phyloP scores from a whole-genome alignment of 2,888 invertebrate species.

The Acronicta psi region DNA sequence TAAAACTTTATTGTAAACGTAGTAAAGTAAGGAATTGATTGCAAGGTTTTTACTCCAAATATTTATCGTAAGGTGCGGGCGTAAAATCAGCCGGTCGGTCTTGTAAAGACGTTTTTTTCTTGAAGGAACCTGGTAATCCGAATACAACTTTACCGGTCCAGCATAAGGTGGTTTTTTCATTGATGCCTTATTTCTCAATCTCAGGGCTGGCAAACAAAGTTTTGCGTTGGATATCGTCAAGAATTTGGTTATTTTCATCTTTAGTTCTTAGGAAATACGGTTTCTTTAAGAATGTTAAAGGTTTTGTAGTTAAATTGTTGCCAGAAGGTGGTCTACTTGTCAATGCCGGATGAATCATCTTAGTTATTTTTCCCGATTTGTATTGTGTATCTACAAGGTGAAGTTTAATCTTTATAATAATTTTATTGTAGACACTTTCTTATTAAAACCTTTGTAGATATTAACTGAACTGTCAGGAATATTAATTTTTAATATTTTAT shows the following conservation, averaged over 20 bases:
- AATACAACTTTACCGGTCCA: constrained; percentile 6
- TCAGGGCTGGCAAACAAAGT: not conserved
- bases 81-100: constrained; percentile 81
- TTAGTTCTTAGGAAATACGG: constrained; percentile 18
- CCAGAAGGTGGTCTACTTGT: constrained; percentile 47
- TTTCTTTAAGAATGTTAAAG: not conserved
- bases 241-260: constrained; percentile 12
- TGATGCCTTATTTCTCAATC: constrained; percentile 10
- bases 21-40: constrained; percentile 17
- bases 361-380: constrained; percentile 42
- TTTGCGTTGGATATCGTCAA: not conserved
- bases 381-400: constrained; percentile 55
- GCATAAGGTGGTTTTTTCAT: constrained; percentile 7
- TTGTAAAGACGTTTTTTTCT: constrained; percentile 41
- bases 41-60: constrained; percentile 58
- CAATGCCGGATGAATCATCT: constrained; percentile 50
- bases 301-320: not conserved
- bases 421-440: constrained; percentile 15
- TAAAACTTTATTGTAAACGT: constrained; percentile 12
- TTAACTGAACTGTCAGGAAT: constrained; percentile 13
- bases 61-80: constrained; percentile 74
- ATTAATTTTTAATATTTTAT: not conserved
- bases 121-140: not conserved
- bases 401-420: constrained; percentile 33
- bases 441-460: constrained; percentile 24